Percentiles rank a stretch among this genome's conserved stretches.
Evolutionary conservation across 1,140 invertebrate genomes (phyloP).

Genomic region (Sitophilus oryzae): DNA sequence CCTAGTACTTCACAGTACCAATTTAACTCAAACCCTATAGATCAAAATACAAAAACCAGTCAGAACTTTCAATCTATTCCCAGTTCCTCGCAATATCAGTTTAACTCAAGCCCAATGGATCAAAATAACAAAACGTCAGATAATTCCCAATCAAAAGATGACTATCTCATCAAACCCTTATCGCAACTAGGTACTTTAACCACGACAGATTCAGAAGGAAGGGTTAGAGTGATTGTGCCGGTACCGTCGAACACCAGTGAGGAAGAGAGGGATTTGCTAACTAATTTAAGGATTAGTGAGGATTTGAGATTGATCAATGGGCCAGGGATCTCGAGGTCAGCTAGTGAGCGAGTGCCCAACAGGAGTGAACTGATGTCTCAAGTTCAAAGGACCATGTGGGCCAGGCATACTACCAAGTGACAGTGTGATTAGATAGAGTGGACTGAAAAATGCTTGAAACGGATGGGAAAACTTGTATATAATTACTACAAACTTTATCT

Average conservation of each 20-base stretch:
- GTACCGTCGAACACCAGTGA: conserved; percentile 41
- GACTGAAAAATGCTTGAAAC: no score
- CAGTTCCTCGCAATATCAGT: neutral
- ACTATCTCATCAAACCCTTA: conserved; percentile 60
- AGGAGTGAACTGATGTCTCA: conserved; percentile 78
- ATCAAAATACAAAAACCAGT: conserved; percentile 10
- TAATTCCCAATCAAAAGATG: conserved; percentile 19
- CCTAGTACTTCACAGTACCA: neutral
- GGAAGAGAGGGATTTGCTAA: conserved; percentile 33
- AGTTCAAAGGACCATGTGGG: conserved; percentile 72
- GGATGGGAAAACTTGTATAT: no score
- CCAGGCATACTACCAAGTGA: conserved; percentile 79
- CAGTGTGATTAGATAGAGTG: no score
- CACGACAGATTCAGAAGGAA: conserved; percentile 52
- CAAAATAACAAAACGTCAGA: neutral
- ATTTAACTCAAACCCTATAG: neutral
- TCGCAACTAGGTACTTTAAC: conserved; percentile 57
- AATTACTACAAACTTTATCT: no score
- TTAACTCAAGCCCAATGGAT: conserved; percentile 1
- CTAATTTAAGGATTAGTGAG: conserved; percentile 46
- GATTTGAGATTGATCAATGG: conserved; percentile 34
- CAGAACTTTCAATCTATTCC: conserved; percentile 16
- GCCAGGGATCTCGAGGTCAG: conserved; percentile 68
- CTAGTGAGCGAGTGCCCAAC: conserved; percentile 77
- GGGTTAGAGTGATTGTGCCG: conserved; percentile 52